Percentiles rank a stretch among this genome's conserved stretches.
phyloP scores from a whole-genome alignment of 37 sponge, comb jelly and placozoan species.

The Diacarnus erythraeanus region DNA sequence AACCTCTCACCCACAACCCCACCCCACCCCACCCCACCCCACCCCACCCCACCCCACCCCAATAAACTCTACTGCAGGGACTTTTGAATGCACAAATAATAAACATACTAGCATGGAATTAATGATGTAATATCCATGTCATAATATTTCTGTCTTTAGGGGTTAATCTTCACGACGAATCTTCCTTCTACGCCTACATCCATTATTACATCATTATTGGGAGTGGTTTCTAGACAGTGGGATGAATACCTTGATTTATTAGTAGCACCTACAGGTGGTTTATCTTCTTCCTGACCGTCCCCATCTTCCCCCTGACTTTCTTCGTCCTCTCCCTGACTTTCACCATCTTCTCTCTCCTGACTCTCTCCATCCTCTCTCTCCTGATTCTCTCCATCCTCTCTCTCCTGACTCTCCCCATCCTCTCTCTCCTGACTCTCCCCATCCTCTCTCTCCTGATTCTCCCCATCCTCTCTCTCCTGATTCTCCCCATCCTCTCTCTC shows the following conservation, averaged over 20 bases:
- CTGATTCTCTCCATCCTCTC: neutral
- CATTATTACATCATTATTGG: neutral
- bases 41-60: too few species aligned
- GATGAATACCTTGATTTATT: neutral
- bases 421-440: neutral
- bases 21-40: too few species aligned
- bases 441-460: neutral
- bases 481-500: neutral
- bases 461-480: neutral
- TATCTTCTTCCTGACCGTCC: neutral
- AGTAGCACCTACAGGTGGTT: neutral
- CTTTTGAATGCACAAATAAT: too few species aligned
- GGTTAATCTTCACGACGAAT: neutral
- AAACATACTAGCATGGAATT: too few species aligned
- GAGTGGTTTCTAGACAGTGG: neutral
- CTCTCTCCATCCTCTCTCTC: neutral
- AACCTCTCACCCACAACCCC: too few species aligned
- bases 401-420: neutral
- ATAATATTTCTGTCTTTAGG: too few species aligned
- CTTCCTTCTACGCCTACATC: neutral
- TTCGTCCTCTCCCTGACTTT: neutral
- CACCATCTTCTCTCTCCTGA: neutral
- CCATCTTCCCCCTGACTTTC: neutral
- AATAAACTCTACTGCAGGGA: too few species aligned
- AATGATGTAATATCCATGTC: too few species aligned